Base-by-base conservation (phyloP, 2,797 vertebrate genomes). In the Mareca penelope region DNA sequence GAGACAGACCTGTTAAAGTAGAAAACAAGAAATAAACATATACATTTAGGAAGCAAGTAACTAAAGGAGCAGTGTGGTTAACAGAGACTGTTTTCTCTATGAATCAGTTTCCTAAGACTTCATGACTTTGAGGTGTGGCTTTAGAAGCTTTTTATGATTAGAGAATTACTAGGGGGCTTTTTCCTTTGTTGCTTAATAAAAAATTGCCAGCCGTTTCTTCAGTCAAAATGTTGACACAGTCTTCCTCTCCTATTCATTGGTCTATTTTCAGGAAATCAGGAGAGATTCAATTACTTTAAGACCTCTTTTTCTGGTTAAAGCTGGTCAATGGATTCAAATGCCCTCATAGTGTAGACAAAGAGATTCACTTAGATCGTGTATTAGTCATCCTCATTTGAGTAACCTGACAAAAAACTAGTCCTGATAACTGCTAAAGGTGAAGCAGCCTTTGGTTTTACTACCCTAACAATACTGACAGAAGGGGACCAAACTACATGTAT, bases 181-280 rank as follows among this genome's bases (percentile, higher is more conserved):
- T 76, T 21, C 4, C 22, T 80, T 13, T 56, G 44, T 46, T 55
- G 10, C 28, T 8, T 82, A 82, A 39, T 77, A 40, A 92, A 60
- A 23, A 89, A 37, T 53, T 85, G 61, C n/a, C 28, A 65, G 3
- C 1, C 0, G 28, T 59, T 63, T 73, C 29, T 69, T 88, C 33
- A 40, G 15, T 79, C 8, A 22, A 35, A 79, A 3, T 85, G 28
- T 80, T 86, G 75, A 59, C 24, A 71, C 18, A 2, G 3, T 84
- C n/a, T 82, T 42, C 28, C 14, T 59, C 29, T 85, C 84, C 35
- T 82, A 13, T 65, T 82, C 67, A 52, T 11, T 56, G 52, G 11
- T 60, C 44, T 89, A 7, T 89, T 95, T 93, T 79, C 68, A 89
- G 64, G 55, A 94, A 78, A 84, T 83, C 16, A 80, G 4, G 40